Evolutionary conservation across 2,113 vertebrate genomes (phyloP).

Genomic region (Thymallus thymallus): DNA sequence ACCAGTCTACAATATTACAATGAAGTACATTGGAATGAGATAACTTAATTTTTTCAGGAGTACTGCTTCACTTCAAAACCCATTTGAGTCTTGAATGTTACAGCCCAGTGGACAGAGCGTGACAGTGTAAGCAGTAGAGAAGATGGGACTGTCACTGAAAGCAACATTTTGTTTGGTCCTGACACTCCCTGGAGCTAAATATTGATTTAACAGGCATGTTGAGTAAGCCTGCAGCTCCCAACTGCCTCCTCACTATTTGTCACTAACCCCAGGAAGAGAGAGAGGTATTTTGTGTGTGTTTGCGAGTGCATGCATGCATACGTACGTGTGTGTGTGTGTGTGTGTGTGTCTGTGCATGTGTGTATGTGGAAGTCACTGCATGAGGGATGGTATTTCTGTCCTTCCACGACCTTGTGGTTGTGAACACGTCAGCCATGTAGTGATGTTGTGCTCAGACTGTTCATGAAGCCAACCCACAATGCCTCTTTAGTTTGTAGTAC

Average conservation of each 20-base stretch:
- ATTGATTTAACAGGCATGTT: slow-evolving; percentile 42
- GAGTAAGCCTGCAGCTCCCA: slow-evolving; percentile 1
- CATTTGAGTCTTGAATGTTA: slow-evolving; percentile 17
- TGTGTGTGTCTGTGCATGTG: slow-evolving; percentile 3
- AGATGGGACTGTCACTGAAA: slow-evolving; percentile 40
- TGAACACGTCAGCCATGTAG: background rate
- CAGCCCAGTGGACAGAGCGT: slow-evolving; percentile 31
- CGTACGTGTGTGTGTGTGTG: background rate
- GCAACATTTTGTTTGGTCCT: slow-evolving; percentile 40
- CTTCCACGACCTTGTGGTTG: background rate
- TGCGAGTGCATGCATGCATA: background rate
- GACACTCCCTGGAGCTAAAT: slow-evolving; percentile 44
- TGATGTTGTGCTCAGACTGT: too few species aligned
- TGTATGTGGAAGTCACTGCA: slow-evolving; percentile 1
- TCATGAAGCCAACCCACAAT: too few species aligned
- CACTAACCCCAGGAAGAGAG: slow-evolving; percentile 4
- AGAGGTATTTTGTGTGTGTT: slow-evolving; percentile 6
- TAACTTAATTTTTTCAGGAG: background rate
- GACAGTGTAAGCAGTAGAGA: slow-evolving; percentile 23
- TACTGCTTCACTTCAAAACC: slow-evolving; percentile 11
- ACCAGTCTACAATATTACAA: background rate
- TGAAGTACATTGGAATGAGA: slow-evolving; percentile 2
- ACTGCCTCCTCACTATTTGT: slow-evolving; percentile 13
- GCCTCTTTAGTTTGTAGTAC: background rate
- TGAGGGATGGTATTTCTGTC: background rate